phyloP scores from a whole-genome alignment of 2,888 invertebrate species.

The Leptinotarsa juncta region DNA sequence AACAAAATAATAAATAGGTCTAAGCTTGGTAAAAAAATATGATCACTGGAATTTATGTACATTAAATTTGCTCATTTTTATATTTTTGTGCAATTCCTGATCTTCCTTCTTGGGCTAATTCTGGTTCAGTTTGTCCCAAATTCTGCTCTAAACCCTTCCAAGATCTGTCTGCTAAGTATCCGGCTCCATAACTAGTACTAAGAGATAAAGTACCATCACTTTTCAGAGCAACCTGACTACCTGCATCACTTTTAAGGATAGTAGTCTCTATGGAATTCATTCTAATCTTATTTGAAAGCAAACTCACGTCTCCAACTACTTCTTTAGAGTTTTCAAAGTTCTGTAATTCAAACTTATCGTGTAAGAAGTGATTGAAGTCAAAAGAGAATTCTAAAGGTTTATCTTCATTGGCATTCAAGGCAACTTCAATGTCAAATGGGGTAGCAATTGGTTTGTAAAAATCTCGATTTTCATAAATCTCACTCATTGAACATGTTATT shows the following conservation, averaged over 20 bases:
- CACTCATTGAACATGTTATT: constrained; percentile 92
- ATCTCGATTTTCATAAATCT: constrained; percentile 84
- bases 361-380: constrained; percentile 79
- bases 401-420: constrained; percentile 73
- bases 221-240: constrained; percentile 61
- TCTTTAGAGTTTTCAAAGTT: neutral
- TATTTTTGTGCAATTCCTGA: constrained; percentile 82
- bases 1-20: neutral
- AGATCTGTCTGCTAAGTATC: constrained; percentile 74
- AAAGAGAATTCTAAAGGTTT: constrained; percentile 62
- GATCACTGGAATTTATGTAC: no score
- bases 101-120: constrained; percentile 77
- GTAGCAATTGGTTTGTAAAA: constrained; percentile 92
- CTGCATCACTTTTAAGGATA: constrained; percentile 28
- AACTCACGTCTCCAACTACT: constrained; percentile 74
- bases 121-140: constrained; percentile 78
- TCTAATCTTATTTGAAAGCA: constrained; percentile 77
- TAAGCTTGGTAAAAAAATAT: no score
- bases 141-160: constrained; percentile 91
- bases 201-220: constrained; percentile 66
- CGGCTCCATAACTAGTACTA: constrained; percentile 71
- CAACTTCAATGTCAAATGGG: constrained; percentile 91
- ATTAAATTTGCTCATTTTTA: constrained; percentile 67
- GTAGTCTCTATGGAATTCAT: constrained; percentile 47
- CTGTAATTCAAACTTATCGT: constrained; percentile 26